phyloP scores from a whole-genome alignment of 2,797 vertebrate genomes.

The Ptychadena robeensis region DNA sequence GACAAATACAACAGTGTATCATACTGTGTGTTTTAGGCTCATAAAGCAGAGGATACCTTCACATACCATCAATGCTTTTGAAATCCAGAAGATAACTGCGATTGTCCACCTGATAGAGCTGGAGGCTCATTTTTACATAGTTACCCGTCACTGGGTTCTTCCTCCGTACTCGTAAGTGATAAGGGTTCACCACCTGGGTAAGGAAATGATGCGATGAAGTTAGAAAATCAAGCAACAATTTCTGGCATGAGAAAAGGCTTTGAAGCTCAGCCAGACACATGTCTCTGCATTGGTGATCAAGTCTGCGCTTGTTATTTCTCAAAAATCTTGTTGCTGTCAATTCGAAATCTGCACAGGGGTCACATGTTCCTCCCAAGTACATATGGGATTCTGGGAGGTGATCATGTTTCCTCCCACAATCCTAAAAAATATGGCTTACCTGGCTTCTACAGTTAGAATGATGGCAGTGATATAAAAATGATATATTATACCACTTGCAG shows the following conservation, averaged over 20 bases:
- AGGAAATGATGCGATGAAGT: background rate
- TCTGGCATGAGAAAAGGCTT: background rate
- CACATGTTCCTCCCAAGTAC: background rate
- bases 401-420: background rate
- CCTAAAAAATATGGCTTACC: background rate
- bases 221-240: background rate
- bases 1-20: slow-evolving; percentile 52
- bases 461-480: too few relatives aligned
- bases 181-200: slow-evolving; percentile 92
- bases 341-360: background rate
- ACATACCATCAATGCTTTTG: slow-evolving; percentile 94
- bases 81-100: slow-evolving; percentile 97
- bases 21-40: background rate
- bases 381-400: background rate
- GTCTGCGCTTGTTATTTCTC: background rate
- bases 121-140: slow-evolving; percentile 97
- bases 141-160: slow-evolving; percentile 97
- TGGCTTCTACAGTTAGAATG: too few relatives aligned
- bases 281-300: background rate
- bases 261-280: background rate
- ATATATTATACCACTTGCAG: too few relatives aligned
- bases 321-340: background rate
- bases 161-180: slow-evolving; percentile 91
- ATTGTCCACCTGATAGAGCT: slow-evolving; percentile 97
- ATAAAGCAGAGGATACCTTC: background rate